Evolutionary conservation across 2,113 vertebrate species (phyloP).

Genomic region (Cyanoramphus novaezelandiae): DNA sequence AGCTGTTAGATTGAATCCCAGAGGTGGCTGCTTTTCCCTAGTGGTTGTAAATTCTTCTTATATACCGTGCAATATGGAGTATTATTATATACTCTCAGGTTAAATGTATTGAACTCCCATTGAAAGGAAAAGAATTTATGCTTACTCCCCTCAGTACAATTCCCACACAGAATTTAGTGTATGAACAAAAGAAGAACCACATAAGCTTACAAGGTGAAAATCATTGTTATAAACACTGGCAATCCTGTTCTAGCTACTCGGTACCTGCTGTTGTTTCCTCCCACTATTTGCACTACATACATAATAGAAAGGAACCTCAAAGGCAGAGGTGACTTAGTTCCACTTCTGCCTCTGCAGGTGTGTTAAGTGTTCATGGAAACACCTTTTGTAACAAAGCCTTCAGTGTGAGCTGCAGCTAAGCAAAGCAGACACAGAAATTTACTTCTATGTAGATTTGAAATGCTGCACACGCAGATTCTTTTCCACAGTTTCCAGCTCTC

Average conservation of each 20-base stretch:
- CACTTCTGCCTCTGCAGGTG: background rate
- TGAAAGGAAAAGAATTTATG: background rate
- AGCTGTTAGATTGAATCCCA: background rate
- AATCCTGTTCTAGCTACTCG: background rate
- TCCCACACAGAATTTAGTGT: background rate
- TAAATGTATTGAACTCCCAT: background rate
- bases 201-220: background rate
- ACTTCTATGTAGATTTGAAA: slow-evolving; percentile 4
- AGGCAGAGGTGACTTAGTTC: background rate
- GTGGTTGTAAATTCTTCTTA: background rate
- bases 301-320: background rate
- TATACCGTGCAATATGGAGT: fast-evolving
- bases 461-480: slow-evolving; percentile 15
- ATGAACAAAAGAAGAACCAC: background rate
- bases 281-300: background rate
- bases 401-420: background rate
- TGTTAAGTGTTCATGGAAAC: background rate
- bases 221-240: background rate
- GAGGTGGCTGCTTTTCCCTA: background rate
- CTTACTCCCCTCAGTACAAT: background rate
- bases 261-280: background rate
- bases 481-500: background rate
- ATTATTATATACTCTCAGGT: background rate
- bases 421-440: background rate
- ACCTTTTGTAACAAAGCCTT: background rate